Base-by-base conservation (phyloP, 2,797 vertebrate species). In the Meriones psammophilus region DNA sequence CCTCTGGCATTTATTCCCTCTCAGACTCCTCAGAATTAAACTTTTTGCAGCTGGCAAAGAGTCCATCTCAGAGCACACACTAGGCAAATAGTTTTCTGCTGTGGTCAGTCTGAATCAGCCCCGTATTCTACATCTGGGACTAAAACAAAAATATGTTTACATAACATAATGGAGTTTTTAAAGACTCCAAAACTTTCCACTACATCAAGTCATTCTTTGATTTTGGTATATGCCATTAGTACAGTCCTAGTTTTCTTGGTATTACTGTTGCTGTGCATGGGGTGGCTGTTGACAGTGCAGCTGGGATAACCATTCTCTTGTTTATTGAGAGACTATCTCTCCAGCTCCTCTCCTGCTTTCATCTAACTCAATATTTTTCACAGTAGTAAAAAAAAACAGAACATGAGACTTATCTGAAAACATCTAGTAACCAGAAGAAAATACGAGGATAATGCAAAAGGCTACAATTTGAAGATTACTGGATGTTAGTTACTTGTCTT, bases 211-310 rank as follows among this genome's bases (percentile, higher is more conserved):
- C 26, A 58, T 91, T 92, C 68, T 92, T 6, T 94, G 89, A 22
- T 28, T 95, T 9, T 50, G 8, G 0, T 81, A 1, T 54, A 3
- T 18, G 7, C 92, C 17, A 42, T 89, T 92, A 80, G 42, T 76
- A 18, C 26, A 76, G 68, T n/a, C 39, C 39, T 71, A 50, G 54
- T 64, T 94, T 89, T 60, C 60, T 13, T 42, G 26, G 89, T 91
- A 79, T 79, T 84, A 60, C 68, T 86, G 15, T 76, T 89, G 20
- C 77, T 42, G 17, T 46, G 39, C 60, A 13, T 58, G 56, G 14
- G 42, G 8, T 87, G 14, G 28, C 68, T 94, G 39, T 83, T 90
- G 79, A 87, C 79, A 81, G 77, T 69, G 86, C 94, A 90, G 69
- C 50, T 4, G 1, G 24, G 73, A 39, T 84, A 50, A 85, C 50